A percentile compares a stretch with the other conserved stretches of the same genome.
These are phyloP conservation scores for Drosophila koepferae DNA, from an alignment of 2,888 invertebrate species.

Conservation along the genomic window DNA sequence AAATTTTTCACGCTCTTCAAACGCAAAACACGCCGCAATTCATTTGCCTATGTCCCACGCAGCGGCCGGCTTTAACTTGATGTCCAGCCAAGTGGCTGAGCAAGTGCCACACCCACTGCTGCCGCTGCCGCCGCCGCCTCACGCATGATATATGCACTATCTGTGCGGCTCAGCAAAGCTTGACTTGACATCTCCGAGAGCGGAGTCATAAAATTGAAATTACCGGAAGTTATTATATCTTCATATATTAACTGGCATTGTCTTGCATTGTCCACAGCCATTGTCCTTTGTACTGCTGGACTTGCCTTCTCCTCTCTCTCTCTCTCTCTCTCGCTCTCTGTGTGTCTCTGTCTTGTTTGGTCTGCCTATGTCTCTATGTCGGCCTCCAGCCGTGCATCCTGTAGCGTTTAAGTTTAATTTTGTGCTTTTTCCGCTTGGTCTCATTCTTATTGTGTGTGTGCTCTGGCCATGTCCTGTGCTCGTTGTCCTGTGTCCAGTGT, in stretches of 20 bases:
- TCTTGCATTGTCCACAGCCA: slow-evolving; percentile 55
- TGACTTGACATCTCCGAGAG: slow-evolving; percentile 59
- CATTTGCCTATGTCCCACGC: slow-evolving; percentile 73
- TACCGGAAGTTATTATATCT: slow-evolving; percentile 84
- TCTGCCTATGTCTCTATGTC: slow-evolving; percentile 24
- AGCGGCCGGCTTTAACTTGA: slow-evolving; percentile 30
- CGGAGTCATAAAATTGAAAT: slow-evolving; percentile 76
- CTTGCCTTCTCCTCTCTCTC: neutral
- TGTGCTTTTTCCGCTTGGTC: slow-evolving; percentile 84
- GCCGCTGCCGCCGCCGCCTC: neutral
- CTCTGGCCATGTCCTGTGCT: slow-evolving; percentile 42
- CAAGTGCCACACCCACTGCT: slow-evolving; percentile 15
- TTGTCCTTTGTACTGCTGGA: slow-evolving; percentile 45
- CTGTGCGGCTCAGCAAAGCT: slow-evolving; percentile 60
- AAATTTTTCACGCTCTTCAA: slow-evolving; percentile 82
- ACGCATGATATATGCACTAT: slow-evolving; percentile 64
- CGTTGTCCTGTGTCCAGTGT: slow-evolving; percentile 16
- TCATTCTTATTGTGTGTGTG: slow-evolving; percentile 78
- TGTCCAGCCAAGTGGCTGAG: slow-evolving; percentile 53
- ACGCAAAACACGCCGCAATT: slow-evolving; percentile 70
- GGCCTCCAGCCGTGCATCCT: slow-evolving; percentile 77
- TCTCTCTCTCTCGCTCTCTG: neutral
- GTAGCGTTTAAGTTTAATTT: slow-evolving; percentile 84
- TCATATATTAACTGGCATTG: slow-evolving; percentile 81
- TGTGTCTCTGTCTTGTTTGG: neutral